phyloP scores from a whole-genome alignment of 1,140 invertebrate species.

The Conus ventricosus region DNA sequence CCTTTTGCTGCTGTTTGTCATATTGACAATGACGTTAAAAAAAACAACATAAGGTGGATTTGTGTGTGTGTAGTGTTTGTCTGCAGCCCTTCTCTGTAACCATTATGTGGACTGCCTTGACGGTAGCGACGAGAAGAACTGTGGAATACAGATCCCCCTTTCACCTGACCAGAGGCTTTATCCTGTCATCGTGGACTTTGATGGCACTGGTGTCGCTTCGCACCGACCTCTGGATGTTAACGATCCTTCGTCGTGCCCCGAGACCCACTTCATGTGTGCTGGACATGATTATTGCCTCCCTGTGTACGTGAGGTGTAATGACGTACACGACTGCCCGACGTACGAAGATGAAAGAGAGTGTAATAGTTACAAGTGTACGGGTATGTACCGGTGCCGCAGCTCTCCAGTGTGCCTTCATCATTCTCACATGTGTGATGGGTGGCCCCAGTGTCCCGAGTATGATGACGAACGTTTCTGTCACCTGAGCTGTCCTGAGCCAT shows the following conservation, averaged over 20 bases:
- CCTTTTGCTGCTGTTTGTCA: too few species aligned
- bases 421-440: conserved; percentile 21
- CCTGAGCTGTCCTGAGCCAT: conserved; percentile 45
- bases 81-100: background rate
- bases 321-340: conserved; percentile 5
- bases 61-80: background rate
- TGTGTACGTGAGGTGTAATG: conserved; percentile 11
- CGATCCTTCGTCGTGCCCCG: background rate
- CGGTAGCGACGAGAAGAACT: background rate
- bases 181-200: background rate
- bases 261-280: conserved; percentile 1
- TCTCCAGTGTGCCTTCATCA: conserved; percentile 24
- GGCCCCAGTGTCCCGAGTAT: conserved; percentile 34
- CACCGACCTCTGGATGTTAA: background rate
- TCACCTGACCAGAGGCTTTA: background rate
- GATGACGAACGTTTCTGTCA: conserved; percentile 41
- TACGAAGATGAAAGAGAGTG: conserved; percentile 20
- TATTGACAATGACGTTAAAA: background rate
- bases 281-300: background rate
- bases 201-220: background rate
- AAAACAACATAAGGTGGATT: too few species aligned
- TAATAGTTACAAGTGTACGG: conserved; percentile 28
- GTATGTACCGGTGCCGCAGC: conserved; percentile 29
- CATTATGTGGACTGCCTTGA: background rate
- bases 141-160: background rate